Conservation (phyloP, 2,888 invertebrate species). For the Cybosia mesomella region DNA sequence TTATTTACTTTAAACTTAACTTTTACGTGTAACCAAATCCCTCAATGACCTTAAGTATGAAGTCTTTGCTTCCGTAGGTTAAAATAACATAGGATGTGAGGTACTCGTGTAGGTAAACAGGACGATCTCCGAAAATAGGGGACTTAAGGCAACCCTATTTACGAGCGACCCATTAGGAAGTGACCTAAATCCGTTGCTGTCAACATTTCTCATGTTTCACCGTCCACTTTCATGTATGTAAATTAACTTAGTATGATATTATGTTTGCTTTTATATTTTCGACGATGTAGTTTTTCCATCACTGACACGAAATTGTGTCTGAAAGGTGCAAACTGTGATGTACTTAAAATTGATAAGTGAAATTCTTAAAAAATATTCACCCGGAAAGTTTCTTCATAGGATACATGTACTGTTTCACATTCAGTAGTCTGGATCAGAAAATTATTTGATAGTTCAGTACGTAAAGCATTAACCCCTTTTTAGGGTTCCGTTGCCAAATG, state of each 20-base stretch:
- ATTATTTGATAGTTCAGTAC: too few species aligned
- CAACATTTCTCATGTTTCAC: conserved; percentile 59
- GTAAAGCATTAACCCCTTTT: too few species aligned
- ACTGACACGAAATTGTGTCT: background rate
- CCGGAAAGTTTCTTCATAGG: too few species aligned
- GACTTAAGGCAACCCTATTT: conserved; percentile 60
- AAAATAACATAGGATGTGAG: conserved; percentile 35
- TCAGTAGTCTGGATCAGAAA: too few species aligned
- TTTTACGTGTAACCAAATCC: background rate
- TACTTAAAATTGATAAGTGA: background rate
- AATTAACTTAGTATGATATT: conserved; percentile 44
- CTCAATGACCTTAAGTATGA: background rate
- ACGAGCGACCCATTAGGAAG: conserved; percentile 61
- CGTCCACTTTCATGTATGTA: conserved; percentile 51
- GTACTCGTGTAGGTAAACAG: conserved; percentile 53
- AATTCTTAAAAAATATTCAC: too few species aligned
- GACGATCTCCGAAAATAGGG: conserved; percentile 57
- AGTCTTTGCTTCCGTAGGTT: conserved; percentile 17
- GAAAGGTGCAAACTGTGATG: background rate
- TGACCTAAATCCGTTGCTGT: conserved; percentile 66
- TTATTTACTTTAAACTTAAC: background rate
- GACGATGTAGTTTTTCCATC: conserved; percentile 2
- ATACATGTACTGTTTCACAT: too few species aligned
- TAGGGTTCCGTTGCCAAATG: too few species aligned
- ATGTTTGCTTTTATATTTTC: conserved; percentile 26